These are phyloP conservation scores for Mastigias papua DNA, from an alignment of 30 jellyfish, hydroid and myxozoan genomes.

Conservation along the genomic window DNA sequence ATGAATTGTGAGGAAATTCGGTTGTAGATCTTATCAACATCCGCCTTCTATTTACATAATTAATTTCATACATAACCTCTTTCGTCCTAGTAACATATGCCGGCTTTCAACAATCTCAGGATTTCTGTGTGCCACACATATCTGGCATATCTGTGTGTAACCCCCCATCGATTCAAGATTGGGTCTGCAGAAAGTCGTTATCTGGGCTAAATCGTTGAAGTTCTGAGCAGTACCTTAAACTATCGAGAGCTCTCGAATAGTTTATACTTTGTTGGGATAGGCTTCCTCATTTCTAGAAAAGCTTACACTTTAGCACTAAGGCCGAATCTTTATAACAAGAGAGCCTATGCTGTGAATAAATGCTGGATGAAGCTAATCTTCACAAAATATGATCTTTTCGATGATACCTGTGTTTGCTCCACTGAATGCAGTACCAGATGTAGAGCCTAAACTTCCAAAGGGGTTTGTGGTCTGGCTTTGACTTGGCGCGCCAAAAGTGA, in stretches of 20 bases:
- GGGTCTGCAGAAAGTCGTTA: no score
- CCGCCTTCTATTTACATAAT: no score
- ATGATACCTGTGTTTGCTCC: constrained; percentile 14
- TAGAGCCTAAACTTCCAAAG: constrained; percentile 3
- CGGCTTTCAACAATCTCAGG: no score
- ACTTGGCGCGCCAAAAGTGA: constrained; percentile 68
- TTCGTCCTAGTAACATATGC: no score
- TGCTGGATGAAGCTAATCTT: background rate
- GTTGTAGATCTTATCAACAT: no score
- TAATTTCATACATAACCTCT: no score
- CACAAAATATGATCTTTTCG: background rate
- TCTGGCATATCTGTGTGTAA: no score
- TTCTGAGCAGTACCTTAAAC: no score
- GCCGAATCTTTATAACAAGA: background rate
- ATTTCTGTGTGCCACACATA: no score
- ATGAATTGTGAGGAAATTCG: no score
- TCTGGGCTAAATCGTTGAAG: no score
- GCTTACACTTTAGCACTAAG: background rate
- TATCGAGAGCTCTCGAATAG: background rate
- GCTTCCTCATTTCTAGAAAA: background rate
- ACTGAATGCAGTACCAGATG: constrained; percentile 7
- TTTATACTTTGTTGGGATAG: background rate
- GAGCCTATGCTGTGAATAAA: background rate
- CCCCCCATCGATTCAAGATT: no score
- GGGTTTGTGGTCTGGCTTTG: constrained; percentile 14